phyloP scores from a whole-genome alignment of 1,140 invertebrate species.

The Drosophila sturtevanti region DNA sequence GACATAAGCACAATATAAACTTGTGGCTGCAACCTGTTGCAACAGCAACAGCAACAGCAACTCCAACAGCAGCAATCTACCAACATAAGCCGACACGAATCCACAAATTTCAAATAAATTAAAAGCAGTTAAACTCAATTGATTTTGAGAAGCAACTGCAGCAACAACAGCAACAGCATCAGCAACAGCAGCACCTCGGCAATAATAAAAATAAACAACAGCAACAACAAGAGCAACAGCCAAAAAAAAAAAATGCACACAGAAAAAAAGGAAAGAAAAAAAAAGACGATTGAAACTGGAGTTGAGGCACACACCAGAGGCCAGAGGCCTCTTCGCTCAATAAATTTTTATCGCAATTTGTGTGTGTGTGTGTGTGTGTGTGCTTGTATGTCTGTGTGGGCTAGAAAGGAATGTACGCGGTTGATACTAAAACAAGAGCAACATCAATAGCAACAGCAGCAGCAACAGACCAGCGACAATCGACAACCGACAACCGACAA shows the following conservation, averaged over 20 bases:
- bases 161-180: constrained; percentile 31
- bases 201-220: constrained; percentile 78
- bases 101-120: constrained; percentile 79
- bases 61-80: constrained; percentile 12
- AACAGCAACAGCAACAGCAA: constrained; percentile 24
- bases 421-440: constrained; percentile 74
- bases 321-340: constrained; percentile 70
- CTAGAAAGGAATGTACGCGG: constrained; percentile 63
- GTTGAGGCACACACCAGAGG: constrained; percentile 28
- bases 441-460: constrained; percentile 48
- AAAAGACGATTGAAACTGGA: constrained; percentile 21
- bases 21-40: constrained; percentile 34
- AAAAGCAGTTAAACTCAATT: constrained; percentile 80
- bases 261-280: constrained; percentile 31
- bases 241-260: constrained; percentile 49
- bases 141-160: constrained; percentile 70
- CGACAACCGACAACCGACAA: constrained; percentile 45
- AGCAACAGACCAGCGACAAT: constrained; percentile 52
- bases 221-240: constrained; percentile 40
- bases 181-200: constrained; percentile 46
- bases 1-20: constrained; percentile 11
- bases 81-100: constrained; percentile 75
- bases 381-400: constrained; percentile 45
- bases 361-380: constrained; percentile 40
- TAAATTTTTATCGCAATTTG: constrained; percentile 76